Evolutionary conservation across 1,140 invertebrate genomes (phyloP), one percentile per base, ranked within the genome.

Genomic region (Stenopsyche tienmushanensis): DNA sequence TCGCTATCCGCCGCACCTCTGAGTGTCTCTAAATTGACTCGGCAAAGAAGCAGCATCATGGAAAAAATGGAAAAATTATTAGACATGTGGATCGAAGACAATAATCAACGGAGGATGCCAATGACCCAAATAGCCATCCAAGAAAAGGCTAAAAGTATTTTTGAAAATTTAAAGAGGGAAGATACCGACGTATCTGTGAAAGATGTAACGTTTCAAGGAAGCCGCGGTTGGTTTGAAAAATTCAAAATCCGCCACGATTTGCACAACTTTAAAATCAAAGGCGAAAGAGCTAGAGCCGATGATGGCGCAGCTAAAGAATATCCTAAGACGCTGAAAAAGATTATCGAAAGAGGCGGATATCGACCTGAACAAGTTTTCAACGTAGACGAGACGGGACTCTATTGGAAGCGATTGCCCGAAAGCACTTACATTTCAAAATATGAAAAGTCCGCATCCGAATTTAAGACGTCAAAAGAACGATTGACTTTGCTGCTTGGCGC

Each of bases 401-500:
- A 65, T 63, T 74, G 72, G 72, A 76, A 77, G 60, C 69, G 65
- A 67, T 13, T 67, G 15, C 65, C 65, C n/a, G 67, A 64, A 57
- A 62, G 65, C 69, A 72, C 64, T 39, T 72, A 67, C 65, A 68
- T 70, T 60, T 26, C 67, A 47, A 66, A 73, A 54, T 70, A 71
- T 53, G 71, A 17, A 47, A 47, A 47, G 8, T 47, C 8, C 15
- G 17, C 17, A 9, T 8, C 8, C 5, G 76, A 74, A 44, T 74
- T 73, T 68, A 80, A 77, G 70, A 66, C 67, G 15, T 64, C 67
- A 3, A 79, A 80, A 69, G 74, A 79, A 70, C 55, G 74, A 21
- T 20, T 76, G 1, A 77, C 74, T 39, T 62, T 81, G 25, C 47
- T 76, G n/a, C 64, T 79, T 26, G 72, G 73, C 57, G 72, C 65